Base-by-base conservation (phyloP, 1,140 invertebrate genomes). In the Drosophila takahashii region DNA sequence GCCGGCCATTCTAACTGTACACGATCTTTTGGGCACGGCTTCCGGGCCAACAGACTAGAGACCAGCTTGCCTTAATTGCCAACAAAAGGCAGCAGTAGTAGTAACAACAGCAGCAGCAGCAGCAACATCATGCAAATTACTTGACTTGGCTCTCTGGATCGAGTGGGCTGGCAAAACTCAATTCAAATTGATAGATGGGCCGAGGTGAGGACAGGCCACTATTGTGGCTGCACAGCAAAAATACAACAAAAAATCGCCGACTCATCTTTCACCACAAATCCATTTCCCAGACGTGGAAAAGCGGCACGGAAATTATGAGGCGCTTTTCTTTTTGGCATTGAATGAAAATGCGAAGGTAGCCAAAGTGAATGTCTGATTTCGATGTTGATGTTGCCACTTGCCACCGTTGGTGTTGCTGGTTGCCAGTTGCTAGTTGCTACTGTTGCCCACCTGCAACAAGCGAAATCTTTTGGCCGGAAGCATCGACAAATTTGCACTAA, bases 401-500 rank as follows among this genome's bases (percentile, higher is more conserved):
- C 69, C 27, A 61, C 69, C 59, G 78, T 48, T 48, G 26, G 45
- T 48, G 76, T 50, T 69, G 71, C 45, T 1, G 6, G 32, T 36
- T 36, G 32, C 18, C n/a, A 29, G 22, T 32, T 59, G 36, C 13
- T 11, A 59, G 29, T 34, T 51, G 60, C 39, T 27, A 73, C 29
- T 47, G 54, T 53, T 34, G 70, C 70, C 62, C 67, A 47, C 73
- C 50, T 42, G 32, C 37, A 36, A 36, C 37, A 36, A 36, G 37
- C 53, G 36, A 22, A 39, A 56, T 66, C 36, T 65, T 50, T 53
- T 69, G 81, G 71, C 81, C 77, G 81, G 81, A 86, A 85, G 73
- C 81, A 61, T 77, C 69, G 71, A 81, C 81, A 85, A 74, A 81
- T 85, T 77, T 77, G 77, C 77, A 77, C 61, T 48, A 84, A 86